These are phyloP conservation scores for Lagria hirta DNA, from an alignment of 2,888 invertebrate genomes.

Conservation along the genomic window DNA sequence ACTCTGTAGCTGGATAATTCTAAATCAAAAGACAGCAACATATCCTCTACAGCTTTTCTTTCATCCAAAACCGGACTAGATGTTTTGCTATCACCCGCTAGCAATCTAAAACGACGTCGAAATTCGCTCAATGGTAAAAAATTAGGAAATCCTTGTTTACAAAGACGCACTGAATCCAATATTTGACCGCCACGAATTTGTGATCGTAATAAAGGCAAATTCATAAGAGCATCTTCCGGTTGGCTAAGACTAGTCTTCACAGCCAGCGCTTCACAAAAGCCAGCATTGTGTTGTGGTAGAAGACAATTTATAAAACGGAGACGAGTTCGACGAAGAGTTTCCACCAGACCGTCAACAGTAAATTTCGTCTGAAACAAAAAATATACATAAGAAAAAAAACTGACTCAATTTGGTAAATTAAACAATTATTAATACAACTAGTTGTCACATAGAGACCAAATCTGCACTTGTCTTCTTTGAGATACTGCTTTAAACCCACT, in stretches of 20 bases:
- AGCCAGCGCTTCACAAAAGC: slow-evolving; percentile 61
- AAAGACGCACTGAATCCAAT: slow-evolving; percentile 82
- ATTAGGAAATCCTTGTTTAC: slow-evolving; percentile 93
- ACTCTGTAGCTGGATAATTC: slow-evolving; percentile 85
- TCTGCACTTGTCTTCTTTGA: too few relatives aligned
- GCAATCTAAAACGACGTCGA: slow-evolving; percentile 74
- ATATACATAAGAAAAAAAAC: slow-evolving; percentile 13
- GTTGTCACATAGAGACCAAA: slow-evolving; percentile 1
- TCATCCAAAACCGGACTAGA: slow-evolving; percentile 56
- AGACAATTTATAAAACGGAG: slow-evolving; percentile 87
- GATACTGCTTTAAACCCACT: too few relatives aligned
- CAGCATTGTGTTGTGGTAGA: slow-evolving; percentile 76
- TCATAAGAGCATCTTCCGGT: slow-evolving; percentile 61
- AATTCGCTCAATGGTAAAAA: slow-evolving; percentile 88
- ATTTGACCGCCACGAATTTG: slow-evolving; percentile 92
- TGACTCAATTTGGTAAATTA: too few relatives aligned
- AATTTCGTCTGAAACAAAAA: slow-evolving; percentile 61
- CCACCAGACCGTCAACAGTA: slow-evolving; percentile 84
- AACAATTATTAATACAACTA: slow-evolving; percentile 1
- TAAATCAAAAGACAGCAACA: slow-evolving; percentile 79
- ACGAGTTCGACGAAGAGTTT: slow-evolving; percentile 83
- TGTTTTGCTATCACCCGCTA: slow-evolving; percentile 55
- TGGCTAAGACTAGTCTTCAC: slow-evolving; percentile 53
- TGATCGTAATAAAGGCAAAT: slow-evolving; percentile 83
- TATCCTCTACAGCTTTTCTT: slow-evolving; percentile 76